phyloP scores from a whole-genome alignment of 1,140 invertebrate species.

The Fopius arisanus region DNA sequence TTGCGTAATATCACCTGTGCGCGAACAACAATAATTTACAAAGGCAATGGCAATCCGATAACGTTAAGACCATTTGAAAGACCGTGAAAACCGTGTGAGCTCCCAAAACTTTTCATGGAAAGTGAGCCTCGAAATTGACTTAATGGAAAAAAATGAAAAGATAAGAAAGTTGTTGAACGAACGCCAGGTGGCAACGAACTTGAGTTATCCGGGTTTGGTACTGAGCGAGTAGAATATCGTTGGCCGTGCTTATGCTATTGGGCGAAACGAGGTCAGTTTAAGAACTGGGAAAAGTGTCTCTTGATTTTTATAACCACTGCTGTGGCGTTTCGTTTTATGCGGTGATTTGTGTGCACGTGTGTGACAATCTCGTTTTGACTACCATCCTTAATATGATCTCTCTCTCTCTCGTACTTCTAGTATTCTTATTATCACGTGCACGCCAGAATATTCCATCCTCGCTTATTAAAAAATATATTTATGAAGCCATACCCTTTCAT shows the following conservation, averaged over 20 bases:
- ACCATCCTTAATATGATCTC: background rate
- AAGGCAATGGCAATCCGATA: background rate
- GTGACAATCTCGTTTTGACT: constrained; percentile 7
- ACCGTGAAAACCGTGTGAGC: background rate
- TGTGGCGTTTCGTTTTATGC: background rate
- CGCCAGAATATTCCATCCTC: background rate
- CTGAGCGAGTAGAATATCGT: background rate
- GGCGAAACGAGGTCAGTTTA: background rate
- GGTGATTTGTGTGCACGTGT: background rate
- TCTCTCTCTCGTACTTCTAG: background rate
- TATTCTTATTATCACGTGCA: background rate
- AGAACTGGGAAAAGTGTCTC: background rate
- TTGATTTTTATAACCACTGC: background rate
- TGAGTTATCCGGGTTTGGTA: background rate
- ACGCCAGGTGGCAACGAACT: background rate
- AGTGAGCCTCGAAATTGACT: background rate
- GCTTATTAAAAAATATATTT: background rate
- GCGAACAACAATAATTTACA: too few species aligned
- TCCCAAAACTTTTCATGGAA: background rate
- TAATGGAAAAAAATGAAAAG: background rate
- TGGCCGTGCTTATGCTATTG: background rate
- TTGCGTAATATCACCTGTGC: too few species aligned
- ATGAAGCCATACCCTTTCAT: background rate
- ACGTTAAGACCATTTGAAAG: background rate
- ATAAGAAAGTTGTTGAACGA: background rate